Base-by-base conservation (phyloP, 2,113 vertebrate genomes). In the Acrocephalus arundinaceus region DNA sequence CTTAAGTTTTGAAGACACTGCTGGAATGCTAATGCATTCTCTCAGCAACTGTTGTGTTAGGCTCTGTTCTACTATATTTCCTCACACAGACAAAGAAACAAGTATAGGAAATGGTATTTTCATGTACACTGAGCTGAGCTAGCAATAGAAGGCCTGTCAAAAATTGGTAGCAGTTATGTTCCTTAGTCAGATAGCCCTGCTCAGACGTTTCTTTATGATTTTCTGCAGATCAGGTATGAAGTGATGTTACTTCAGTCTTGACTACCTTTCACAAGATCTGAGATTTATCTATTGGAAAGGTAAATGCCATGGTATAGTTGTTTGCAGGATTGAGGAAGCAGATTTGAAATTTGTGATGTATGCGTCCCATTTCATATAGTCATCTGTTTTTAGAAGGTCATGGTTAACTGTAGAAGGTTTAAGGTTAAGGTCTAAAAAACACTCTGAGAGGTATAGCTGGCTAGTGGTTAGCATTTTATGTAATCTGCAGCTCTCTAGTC, bases 1-100 rank as follows among this genome's bases (percentile, higher is more conserved):
- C 17, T 92, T 87, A 72, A 45, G 22, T 65, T 91, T 87, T 79
- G 33, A 90, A 85, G 58, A 52, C 25, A 27, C 41, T 28, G 6
- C 37, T 35, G 25, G 59, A 93, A 94, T 77, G 10, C 19, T 70
- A 91, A 83, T 90, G 6, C 3, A 21, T 83, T 87, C 17, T 91
- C 22, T 35, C 23, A 86, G 43, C 6, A 87, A 35, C 25, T 52
- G 45, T 48, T 87, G 15, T 52, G 10, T 9, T 74, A 66, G 22
- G 21, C 15, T 62, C 21, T 4, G 10, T 62, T 46, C 41, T 41
- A 74, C 71, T 79, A 7, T 54, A 65, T 46, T 75, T 76, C n/a
- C 28, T 66, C 25, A 48, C 10, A 71, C 10, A 72, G 62, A 16
- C 4, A 58, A 20, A 92, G 21, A 74, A 91, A 5, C 24, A 82